Evolutionary conservation across 1,140 invertebrate genomes (phyloP), one percentile per base, ranked within the genome.

Genomic region (Rhagoletis pomonella): DNA sequence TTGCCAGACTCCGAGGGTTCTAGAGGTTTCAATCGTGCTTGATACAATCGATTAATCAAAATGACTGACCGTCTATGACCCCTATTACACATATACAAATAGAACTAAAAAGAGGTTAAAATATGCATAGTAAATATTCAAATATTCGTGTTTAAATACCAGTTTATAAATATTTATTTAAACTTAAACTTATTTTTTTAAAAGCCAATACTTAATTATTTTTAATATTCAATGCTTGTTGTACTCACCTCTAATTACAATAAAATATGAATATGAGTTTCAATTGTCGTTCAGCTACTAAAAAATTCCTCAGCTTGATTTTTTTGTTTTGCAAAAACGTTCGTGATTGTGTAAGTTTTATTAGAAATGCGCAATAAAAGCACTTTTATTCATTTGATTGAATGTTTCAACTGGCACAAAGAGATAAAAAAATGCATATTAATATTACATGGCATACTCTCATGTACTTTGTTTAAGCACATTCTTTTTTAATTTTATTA

Each of bases 371-470:
- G 47, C 39, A 86, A 64, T 59, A 86, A 86, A 86, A 62, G 55
- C 62, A 65, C 85, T 86, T 62, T 86, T 86, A 86, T 62, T 86
- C 14, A 55, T 59, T 4, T 29, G 44, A 86, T 62, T 47, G 29
- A 86, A 62, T 86, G 62, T 86, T 60, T 59, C 12, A 86, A 86
- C 62, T 60, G 85, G 44, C 58, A 86, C 58, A 86, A 62, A 86
- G 29, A 65, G 39, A 84, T n/a, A 14, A 84, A 84, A 84, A 50
- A 29, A 29, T 29, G 29, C 29, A 29, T 29, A 29, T 29, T 29
- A 29, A 29, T 29, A 29, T 29, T 29, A 29, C 29, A 29, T 29
- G 29, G 29, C 29, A 29, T 29, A 29, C 29, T 29, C 29, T 29
- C 29, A 29, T 29, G 29, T 29, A 29, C 29, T 29, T 29, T 29